phyloP scores from a whole-genome alignment of 2,797 vertebrate genomes.

The Odontamblyopus rebecca region DNA sequence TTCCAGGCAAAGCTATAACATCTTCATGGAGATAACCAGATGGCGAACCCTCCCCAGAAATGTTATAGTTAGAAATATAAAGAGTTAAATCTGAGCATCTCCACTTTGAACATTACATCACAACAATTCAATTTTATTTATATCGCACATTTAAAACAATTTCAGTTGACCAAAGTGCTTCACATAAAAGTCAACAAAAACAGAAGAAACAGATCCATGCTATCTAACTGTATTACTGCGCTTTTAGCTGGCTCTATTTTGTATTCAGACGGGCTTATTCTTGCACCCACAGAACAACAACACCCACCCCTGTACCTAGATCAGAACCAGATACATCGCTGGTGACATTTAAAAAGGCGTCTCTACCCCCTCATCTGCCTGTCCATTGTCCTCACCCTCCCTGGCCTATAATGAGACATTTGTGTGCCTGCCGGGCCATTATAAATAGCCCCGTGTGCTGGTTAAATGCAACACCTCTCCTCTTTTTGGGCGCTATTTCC shows the following conservation, averaged over 20 bases:
- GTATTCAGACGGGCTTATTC: constrained; percentile 32
- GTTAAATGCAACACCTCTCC: constrained; percentile 75
- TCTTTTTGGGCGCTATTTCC: constrained; percentile 66
- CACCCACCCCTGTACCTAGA: constrained; percentile 27
- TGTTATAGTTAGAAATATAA: too few relatives aligned
- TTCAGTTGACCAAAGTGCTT: too few relatives aligned
- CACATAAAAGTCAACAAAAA: too few relatives aligned
- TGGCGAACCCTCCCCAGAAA: neutral
- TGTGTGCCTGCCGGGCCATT: constrained; percentile 62
- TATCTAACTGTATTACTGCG: constrained; percentile 17
- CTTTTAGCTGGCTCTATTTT: constrained; percentile 44
- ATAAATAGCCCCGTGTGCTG: constrained; percentile 75
- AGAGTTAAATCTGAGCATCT: neutral
- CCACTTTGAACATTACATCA: constrained; percentile 12
- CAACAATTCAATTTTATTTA: neutral
- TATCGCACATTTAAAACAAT: too few relatives aligned
- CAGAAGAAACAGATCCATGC: neutral
- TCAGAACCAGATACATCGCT: constrained; percentile 57
- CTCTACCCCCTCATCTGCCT: constrained; percentile 63
- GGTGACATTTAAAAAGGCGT: constrained; percentile 69
- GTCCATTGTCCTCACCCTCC: constrained; percentile 65
- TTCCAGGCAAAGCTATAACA: too few relatives aligned
- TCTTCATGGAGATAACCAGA: neutral
- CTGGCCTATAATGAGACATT: constrained; percentile 67
- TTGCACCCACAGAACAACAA: constrained; percentile 24